Evolutionary conservation across 2,888 invertebrate genomes (phyloP).

Genomic region (Oscheius sp.): DNA sequence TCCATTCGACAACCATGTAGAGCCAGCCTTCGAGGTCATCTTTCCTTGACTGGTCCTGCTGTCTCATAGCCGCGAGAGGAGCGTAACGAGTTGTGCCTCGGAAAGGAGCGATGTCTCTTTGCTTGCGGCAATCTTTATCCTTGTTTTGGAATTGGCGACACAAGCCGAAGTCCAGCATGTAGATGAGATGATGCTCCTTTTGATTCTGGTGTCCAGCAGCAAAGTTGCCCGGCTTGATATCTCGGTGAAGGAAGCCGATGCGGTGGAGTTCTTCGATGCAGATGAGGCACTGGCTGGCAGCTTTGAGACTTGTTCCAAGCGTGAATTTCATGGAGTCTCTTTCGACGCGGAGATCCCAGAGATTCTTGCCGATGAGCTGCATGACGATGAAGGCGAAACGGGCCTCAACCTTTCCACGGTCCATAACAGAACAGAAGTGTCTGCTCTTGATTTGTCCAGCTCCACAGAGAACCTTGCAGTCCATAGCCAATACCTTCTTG

Average conservation of each 20-base stretch:
- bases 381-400: conserved; percentile 60
- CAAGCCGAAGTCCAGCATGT: conserved; percentile 63
- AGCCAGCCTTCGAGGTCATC: conserved; percentile 66
- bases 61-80: conserved; percentile 49
- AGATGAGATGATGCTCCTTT: conserved; percentile 54
- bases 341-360: conserved; percentile 60
- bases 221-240: conserved; percentile 60
- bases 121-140: conserved; percentile 42
- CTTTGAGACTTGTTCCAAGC: conserved; percentile 47
- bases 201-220: conserved; percentile 49
- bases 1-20: conserved; percentile 65
- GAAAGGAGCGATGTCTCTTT: conserved; percentile 53
- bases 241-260: conserved; percentile 61
- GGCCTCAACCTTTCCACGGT: conserved; percentile 53
- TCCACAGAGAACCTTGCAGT: conserved; percentile 57
- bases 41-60: conserved; percentile 57
- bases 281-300: conserved; percentile 46
- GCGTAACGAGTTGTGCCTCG: conserved; percentile 65
- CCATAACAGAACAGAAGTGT: conserved; percentile 57
- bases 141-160: conserved; percentile 48
- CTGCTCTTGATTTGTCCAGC: conserved; percentile 47
- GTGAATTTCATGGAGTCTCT: conserved; percentile 38
- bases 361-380: conserved; percentile 59
- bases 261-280: conserved; percentile 53
- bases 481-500: conserved; percentile 53